These are phyloP conservation scores for Meteorus sp. DNA, from an alignment of 1,140 invertebrate genomes.

Conservation along the genomic window DNA sequence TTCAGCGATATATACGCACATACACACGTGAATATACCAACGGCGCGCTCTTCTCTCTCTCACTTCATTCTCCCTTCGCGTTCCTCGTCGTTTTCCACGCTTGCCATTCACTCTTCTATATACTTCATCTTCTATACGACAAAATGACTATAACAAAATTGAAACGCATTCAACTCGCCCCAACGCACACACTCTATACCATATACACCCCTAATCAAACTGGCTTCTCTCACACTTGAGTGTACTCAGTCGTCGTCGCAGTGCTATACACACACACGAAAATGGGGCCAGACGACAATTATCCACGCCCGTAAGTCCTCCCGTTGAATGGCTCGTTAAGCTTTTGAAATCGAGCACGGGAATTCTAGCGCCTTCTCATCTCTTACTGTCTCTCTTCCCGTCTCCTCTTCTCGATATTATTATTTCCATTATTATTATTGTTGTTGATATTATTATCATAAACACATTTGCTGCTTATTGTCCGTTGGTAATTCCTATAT, in stretches of 20 bases:
- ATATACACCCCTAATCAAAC: conserved; percentile 18
- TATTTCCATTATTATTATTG: too few relatives aligned
- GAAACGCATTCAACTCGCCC: conserved; percentile 1
- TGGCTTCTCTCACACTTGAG: conserved; percentile 16
- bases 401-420: too few relatives aligned
- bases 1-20: not conserved
- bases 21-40: not conserved
- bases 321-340: conserved; percentile 33
- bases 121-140: too few relatives aligned
- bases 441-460: too few relatives aligned
- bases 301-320: conserved; percentile 24
- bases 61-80: not conserved
- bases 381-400: not conserved
- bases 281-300: conserved; percentile 23
- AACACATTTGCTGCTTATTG: too few relatives aligned
- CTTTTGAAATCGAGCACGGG: conserved; percentile 30
- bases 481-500: too few relatives aligned
- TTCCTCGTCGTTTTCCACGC: not conserved
- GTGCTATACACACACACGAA: conserved; percentile 14
- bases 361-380: conserved; percentile 23
- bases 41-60: too few relatives aligned
- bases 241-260: not conserved
- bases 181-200: not conserved
- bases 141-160: conserved; percentile 12
- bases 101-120: not conserved